A percentile compares a stretch with the other conserved stretches of the same genome.
Evolutionary conservation across 2,888 invertebrate species (phyloP).

Genomic region (Brenthis daphne): DNA sequence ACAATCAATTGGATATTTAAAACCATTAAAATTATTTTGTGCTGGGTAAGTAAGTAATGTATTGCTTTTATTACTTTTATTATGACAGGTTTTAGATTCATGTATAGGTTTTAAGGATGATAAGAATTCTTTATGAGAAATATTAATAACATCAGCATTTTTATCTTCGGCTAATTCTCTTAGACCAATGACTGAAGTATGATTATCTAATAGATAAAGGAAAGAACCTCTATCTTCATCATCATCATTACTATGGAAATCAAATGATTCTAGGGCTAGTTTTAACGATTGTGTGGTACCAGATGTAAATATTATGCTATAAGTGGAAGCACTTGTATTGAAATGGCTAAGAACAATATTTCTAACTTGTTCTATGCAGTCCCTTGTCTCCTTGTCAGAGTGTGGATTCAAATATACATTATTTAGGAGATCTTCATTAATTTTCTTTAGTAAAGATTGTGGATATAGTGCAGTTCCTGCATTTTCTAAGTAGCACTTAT

Average conservation of each 20-base stretch:
- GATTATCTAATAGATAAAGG: slow-evolving; percentile 93
- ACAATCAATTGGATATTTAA: slow-evolving; percentile 91
- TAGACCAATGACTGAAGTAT: slow-evolving; percentile 97
- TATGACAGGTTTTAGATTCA: slow-evolving; percentile 33
- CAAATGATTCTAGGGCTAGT: slow-evolving; percentile 91
- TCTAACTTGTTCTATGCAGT: slow-evolving; percentile 92
- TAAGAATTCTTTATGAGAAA: slow-evolving; percentile 83
- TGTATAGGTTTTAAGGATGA: slow-evolving; percentile 50
- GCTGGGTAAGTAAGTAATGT: slow-evolving; percentile 92
- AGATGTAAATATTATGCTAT: slow-evolving; percentile 95
- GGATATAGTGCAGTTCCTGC: slow-evolving; percentile 93
- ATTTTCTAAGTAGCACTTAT: slow-evolving; percentile 92
- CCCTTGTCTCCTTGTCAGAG: slow-evolving; percentile 90
- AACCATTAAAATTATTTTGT: slow-evolving; percentile 97
- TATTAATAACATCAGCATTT: slow-evolving; percentile 79
- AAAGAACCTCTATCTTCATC: slow-evolving; percentile 82
- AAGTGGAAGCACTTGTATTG: slow-evolving; percentile 89
- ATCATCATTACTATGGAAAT: slow-evolving; percentile 70
- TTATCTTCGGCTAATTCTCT: slow-evolving; percentile 86
- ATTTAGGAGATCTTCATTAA: slow-evolving; percentile 84
- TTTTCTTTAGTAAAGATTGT: slow-evolving; percentile 85
- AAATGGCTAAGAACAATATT: slow-evolving; percentile 93
- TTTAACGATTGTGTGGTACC: slow-evolving; percentile 95
- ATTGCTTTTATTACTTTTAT: slow-evolving; percentile 56
- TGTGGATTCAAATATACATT: slow-evolving; percentile 96